A percentile compares a stretch with the other conserved stretches of the same genome.
Conservation (phyloP, 2,888 invertebrate species). For the Pardosa pseudoannulata region DNA sequence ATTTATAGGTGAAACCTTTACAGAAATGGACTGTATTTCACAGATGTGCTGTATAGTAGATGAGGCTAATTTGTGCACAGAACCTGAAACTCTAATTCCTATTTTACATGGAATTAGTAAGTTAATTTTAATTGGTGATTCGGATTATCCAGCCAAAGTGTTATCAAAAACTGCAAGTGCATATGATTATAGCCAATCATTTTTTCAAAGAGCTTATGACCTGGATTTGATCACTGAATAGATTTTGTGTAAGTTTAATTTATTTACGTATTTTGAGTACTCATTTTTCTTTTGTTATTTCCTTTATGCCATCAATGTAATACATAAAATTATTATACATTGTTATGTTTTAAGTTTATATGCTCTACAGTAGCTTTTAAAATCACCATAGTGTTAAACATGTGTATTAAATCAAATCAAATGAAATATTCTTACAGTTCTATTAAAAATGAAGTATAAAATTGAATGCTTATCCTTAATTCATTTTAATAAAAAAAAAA, state of each 20-base stretch:
- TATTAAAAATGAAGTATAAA: too few relatives aligned
- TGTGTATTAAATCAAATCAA: too few relatives aligned
- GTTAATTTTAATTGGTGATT: constrained; percentile 90
- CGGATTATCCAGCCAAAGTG: constrained; percentile 89
- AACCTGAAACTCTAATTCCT: constrained; percentile 89
- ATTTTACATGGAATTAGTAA: constrained; percentile 85
- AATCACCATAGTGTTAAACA: too few relatives aligned
- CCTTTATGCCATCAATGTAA: too few relatives aligned
- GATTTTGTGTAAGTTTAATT: not conserved
- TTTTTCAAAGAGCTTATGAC: constrained; percentile 73
- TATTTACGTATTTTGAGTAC: not conserved
- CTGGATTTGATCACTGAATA: constrained; percentile 38
- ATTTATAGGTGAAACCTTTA: constrained; percentile 60
- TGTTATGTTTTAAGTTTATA: too few relatives aligned
- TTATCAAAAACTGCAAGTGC: constrained; percentile 82
- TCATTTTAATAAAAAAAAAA: too few relatives aligned
- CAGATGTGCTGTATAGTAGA: constrained; percentile 85
- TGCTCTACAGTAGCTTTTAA: too few relatives aligned
- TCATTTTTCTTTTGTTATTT: too few relatives aligned
- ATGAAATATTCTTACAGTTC: too few relatives aligned
- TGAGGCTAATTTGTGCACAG: constrained; percentile 91
- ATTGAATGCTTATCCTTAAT: too few relatives aligned
- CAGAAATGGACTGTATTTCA: constrained; percentile 43
- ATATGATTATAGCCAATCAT: constrained; percentile 66
- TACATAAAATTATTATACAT: too few relatives aligned